Percentiles rank a stretch among this genome's conserved stretches.
Conservation (phyloP, 2,797 vertebrate genomes). For the Microhierax caerulescens region DNA sequence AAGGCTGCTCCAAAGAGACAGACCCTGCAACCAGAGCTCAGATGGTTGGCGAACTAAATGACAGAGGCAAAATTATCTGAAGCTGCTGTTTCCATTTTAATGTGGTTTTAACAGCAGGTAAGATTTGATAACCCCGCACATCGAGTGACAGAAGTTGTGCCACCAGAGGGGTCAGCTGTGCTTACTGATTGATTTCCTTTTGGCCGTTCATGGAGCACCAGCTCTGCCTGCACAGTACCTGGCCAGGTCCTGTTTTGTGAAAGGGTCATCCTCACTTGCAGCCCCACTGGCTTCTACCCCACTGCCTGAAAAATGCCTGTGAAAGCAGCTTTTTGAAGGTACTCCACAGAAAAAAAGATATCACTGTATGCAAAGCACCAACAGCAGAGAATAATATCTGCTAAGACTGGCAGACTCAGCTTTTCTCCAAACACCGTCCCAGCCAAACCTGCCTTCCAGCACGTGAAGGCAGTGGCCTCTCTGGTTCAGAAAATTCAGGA, state of each 20-base stretch:
- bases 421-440: background rate
- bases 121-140: background rate
- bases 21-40: background rate
- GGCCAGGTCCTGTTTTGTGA: background rate
- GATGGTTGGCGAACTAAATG: background rate
- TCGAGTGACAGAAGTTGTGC: background rate
- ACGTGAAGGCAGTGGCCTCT: background rate
- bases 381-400: background rate
- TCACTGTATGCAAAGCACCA: background rate
- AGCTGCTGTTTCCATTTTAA: background rate
- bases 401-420: background rate
- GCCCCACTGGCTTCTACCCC: background rate
- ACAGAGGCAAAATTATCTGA: background rate
- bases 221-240: background rate
- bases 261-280: rapidly evolving
- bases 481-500: background rate
- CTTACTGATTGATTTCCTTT: background rate
- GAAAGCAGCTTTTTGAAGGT: background rate
- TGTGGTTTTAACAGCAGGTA: background rate
- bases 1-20: background rate
- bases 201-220: background rate
- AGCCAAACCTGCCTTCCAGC: background rate
- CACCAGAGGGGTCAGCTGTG: background rate
- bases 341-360: background rate
- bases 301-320: background rate